phyloP scores from a whole-genome alignment of 2,797 vertebrate genomes.

The Linurgus olivaceus region DNA sequence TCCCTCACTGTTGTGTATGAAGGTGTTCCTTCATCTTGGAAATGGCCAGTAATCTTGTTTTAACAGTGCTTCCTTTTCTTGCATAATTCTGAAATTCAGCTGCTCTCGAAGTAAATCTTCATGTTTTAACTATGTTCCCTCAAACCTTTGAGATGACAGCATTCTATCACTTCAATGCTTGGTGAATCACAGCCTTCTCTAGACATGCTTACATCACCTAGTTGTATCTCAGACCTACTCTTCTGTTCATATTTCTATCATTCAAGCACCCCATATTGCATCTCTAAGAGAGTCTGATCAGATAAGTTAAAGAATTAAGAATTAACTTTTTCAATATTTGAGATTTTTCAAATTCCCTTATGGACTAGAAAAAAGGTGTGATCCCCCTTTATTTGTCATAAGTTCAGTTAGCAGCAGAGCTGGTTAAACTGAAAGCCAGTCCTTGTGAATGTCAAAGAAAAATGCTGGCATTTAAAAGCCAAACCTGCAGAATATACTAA shows the following conservation, averaged over 20 bases:
- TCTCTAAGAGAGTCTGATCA: not conserved
- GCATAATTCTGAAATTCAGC: not conserved
- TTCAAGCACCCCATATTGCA: not conserved
- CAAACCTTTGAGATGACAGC: not conserved
- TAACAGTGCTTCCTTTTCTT: not conserved
- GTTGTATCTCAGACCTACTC: not conserved
- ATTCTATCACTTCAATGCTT: not conserved
- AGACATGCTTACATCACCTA: not conserved
- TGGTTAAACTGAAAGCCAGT: not conserved
- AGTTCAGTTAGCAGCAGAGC: not conserved
- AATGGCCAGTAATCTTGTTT: not conserved
- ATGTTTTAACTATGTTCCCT: not conserved
- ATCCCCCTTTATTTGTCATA: not conserved
- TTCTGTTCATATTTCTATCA: not conserved
- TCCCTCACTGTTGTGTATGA: not conserved
- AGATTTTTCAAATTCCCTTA: not conserved
- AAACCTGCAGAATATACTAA: not conserved
- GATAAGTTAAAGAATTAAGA: not conserved
- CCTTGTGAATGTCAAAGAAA: not conserved
- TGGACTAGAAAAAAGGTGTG: not conserved
- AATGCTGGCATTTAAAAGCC: constrained; percentile 1
- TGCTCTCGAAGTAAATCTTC: not conserved
- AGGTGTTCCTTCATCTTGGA: not conserved
- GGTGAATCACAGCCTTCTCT: not conserved
- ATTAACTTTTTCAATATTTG: not conserved